Evolutionary conservation across 2,113 vertebrate species (phyloP).

Genomic region (Rhegmatorhina hoffmannsi): DNA sequence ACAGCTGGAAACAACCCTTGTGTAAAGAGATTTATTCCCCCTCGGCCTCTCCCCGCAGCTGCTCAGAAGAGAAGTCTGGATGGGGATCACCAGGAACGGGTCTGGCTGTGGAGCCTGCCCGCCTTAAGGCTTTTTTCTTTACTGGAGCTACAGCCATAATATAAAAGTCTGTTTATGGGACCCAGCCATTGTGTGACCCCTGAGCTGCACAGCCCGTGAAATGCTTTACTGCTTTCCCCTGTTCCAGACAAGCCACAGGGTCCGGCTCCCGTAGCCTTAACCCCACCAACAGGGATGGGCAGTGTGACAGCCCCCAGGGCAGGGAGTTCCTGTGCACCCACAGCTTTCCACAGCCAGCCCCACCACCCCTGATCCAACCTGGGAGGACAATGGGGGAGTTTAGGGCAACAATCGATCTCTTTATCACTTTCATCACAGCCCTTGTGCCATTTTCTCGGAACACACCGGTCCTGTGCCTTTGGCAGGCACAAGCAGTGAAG

Average conservation of each 20-base stretch:
- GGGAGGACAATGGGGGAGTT: too few species aligned
- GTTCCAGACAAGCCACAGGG: background rate
- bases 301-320: background rate
- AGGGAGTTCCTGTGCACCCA: background rate
- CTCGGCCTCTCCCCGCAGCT: background rate
- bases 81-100: background rate
- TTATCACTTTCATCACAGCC: accelerated
- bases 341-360: background rate
- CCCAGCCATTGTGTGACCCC: background rate
- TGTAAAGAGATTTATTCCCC: background rate
- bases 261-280: background rate
- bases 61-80: background rate
- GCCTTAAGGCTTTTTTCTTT: background rate
- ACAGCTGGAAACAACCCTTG: constrained; percentile 1
- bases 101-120: background rate
- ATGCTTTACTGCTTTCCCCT: constrained; percentile 45
- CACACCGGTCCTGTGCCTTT: background rate
- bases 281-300: background rate
- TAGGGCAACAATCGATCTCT: accelerated
- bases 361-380: accelerated
- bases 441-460: background rate
- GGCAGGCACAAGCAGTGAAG: background rate
- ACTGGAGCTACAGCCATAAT: constrained; percentile 24
- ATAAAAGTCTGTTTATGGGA: constrained; percentile 61
- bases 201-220: background rate